These are phyloP conservation scores for Ornithorhynchus anatinus DNA, from an alignment of 2,113 vertebrate genomes.

Conservation along the genomic window DNA sequence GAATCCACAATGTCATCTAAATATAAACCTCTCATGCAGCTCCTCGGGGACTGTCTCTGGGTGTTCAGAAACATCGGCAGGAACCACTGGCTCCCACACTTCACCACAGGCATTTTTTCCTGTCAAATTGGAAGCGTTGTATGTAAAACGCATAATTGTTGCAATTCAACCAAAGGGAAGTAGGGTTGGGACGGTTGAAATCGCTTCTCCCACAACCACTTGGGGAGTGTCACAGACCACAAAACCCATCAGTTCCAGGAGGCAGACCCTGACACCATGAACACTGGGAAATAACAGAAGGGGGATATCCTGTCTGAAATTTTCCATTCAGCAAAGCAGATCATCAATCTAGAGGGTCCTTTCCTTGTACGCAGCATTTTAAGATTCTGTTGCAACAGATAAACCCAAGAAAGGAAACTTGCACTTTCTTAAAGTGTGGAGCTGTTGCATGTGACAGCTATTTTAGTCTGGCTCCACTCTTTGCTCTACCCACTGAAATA, in stretches of 20 bases:
- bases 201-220: neutral
- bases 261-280: slow-evolving; percentile 38
- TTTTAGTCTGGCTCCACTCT: neutral
- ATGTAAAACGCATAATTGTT: slow-evolving; percentile 15
- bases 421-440: rapidly evolving
- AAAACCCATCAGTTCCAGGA: slow-evolving; percentile 25
- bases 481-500: too few species aligned
- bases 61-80: neutral
- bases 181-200: neutral
- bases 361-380: slow-evolving; percentile 33
- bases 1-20: slow-evolving; percentile 44
- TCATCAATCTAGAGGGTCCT: slow-evolving; percentile 27
- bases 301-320: slow-evolving; percentile 63
- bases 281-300: slow-evolving; percentile 62
- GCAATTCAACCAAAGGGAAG: neutral
- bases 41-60: neutral
- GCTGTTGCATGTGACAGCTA: neutral
- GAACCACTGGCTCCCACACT: slow-evolving; percentile 9
- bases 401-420: slow-evolving; percentile 27
- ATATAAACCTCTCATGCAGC: neutral
- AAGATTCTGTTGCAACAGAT: slow-evolving; percentile 53
- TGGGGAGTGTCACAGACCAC: slow-evolving; percentile 37
- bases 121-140: neutral
- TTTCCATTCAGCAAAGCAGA: slow-evolving; percentile 55
- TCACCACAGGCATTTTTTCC: neutral